Evolutionary conservation across 2,888 invertebrate genomes (phyloP), one percentile per base, ranked within the genome.

Genomic region (Ecliptopera silaceata): DNA sequence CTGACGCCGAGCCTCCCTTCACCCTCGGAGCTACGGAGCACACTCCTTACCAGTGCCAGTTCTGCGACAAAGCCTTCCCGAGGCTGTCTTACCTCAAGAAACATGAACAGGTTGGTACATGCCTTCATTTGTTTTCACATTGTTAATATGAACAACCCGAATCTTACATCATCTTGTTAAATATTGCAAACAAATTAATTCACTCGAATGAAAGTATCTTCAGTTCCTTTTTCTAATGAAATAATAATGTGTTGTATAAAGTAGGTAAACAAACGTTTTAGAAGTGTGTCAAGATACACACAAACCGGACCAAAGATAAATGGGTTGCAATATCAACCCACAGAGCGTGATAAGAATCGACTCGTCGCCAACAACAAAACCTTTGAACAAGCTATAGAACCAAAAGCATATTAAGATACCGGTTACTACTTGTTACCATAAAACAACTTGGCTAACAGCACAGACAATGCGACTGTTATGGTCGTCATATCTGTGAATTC

Each of bases 41-140:
- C 82, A 95, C 97, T 66, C 97, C 97, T 61, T 96, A 97, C 92
- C 95, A 96, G 78, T 97, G 97, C 89, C 96, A 96, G 87, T 97
- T 96, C 92, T 98, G 97, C 92, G 96, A 97, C 79, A 96, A 97
- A 84, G 96, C 97, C 67, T 97, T 97, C 88, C 95, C 97, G 13
- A 93, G 97, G 69, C 94, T 96, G 67, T 96, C 96, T 64, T 96
- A 96, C 82, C 93, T 97, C 71, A 97, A 97, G 90, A 96, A 97
- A 88, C 97, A 97, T 92, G 97, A 97, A 88, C 97, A 97, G 96
- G 97, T 97, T 86, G 80, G 88, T 46, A 17, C 26, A 15, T 26
- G 5, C 1, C 4, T 10, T 43, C 10, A 6, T 13, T 42, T 1
- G 39, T 20, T 17, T 17, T 38, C 2, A 17, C 15, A 12, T 10